Base-by-base conservation (phyloP, 1,140 invertebrate genomes). In the Papilio dardanus region DNA sequence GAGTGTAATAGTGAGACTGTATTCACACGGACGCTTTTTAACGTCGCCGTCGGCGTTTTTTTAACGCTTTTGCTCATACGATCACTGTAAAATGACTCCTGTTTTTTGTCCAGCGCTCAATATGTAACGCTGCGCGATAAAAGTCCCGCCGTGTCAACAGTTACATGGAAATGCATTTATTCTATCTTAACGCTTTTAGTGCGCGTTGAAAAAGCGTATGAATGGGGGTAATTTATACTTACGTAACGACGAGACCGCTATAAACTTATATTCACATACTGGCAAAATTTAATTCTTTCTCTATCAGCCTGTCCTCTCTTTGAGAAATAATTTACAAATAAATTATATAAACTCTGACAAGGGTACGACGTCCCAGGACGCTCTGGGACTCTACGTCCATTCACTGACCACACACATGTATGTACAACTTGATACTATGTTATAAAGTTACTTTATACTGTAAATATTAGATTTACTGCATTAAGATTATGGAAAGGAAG, bases 341-440 rank as follows among this genome's bases (percentile, higher is more conserved):
- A 37, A 40, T 68, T 37, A 14, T 68, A 35, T 68, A 35, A 66
- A 66, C 54, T 28, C 54, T 58, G 54, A 58, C 54, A 58, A 58
- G 54, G 54, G 54, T 58, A 58, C 54, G 21, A 58, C 24, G 24
- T 58, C 54, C 54, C 46, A 4, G 10, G 24, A 12, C 54, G 54
- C 21, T 28, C 54, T 28, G 24, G 54, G 54, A 58, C 12, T 58
- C 54, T 24, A 58, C 24, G 54, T 58, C 54, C 54, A 58, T 58
- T 58, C 28, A 58, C 54, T 58, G 24, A 28, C 10, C 42, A 42
- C 16, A 19, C 50, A 54, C 8, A 24, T n/a, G n/a, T 4, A 58
- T 14, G 2, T 58, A 58, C 28, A 28, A 58, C 24, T 28, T 14
- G 19, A 24, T 8, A 58, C 54, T 58, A 24, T 58, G 6, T 58